A percentile compares a stretch with the other conserved stretches of the same genome.
phyloP scores from a whole-genome alignment of 2,113 vertebrate genomes.

The Shinisaurus crocodilurus region DNA sequence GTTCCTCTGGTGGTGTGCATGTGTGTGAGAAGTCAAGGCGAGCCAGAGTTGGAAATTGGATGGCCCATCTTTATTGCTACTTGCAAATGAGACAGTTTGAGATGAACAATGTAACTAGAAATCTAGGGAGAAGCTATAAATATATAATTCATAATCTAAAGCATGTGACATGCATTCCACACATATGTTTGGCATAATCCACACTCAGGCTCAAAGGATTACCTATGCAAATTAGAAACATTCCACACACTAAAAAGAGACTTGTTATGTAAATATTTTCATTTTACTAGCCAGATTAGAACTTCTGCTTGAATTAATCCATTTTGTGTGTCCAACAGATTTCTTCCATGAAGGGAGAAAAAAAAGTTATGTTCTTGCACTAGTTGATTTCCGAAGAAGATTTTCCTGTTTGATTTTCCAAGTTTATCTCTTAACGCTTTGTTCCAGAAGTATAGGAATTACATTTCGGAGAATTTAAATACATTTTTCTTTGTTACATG shows the following conservation, averaged over 20 bases:
- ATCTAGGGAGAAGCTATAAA: conserved; percentile 56
- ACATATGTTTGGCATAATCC: conserved; percentile 65
- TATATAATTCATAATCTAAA: conserved; percentile 66
- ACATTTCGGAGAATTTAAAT: rapidly evolving
- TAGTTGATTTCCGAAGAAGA: background rate
- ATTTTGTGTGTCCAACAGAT: conserved; percentile 38
- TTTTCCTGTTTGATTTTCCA: conserved; percentile 13
- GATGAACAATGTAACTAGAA: conserved; percentile 44
- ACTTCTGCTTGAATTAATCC: conserved; percentile 49
- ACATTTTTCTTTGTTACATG: background rate
- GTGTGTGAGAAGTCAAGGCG: background rate
- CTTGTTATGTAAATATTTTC: conserved; percentile 54
- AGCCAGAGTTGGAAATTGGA: background rate
- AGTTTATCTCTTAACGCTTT: conserved; percentile 1
- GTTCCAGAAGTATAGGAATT: background rate
- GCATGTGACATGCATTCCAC: conserved; percentile 63
- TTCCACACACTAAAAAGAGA: conserved; percentile 30
- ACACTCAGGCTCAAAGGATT: conserved; percentile 43
- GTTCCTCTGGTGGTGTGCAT: background rate
- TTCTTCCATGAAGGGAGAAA: conserved; percentile 29
- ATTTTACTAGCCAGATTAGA: conserved; percentile 46
- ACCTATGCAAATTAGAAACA: conserved; percentile 54
- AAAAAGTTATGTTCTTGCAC: background rate
- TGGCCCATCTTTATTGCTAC: conserved; percentile 45
- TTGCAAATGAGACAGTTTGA: conserved; percentile 58